Conservation (phyloP, 2,113 vertebrate species). For the Centrocercus urophasianus region DNA sequence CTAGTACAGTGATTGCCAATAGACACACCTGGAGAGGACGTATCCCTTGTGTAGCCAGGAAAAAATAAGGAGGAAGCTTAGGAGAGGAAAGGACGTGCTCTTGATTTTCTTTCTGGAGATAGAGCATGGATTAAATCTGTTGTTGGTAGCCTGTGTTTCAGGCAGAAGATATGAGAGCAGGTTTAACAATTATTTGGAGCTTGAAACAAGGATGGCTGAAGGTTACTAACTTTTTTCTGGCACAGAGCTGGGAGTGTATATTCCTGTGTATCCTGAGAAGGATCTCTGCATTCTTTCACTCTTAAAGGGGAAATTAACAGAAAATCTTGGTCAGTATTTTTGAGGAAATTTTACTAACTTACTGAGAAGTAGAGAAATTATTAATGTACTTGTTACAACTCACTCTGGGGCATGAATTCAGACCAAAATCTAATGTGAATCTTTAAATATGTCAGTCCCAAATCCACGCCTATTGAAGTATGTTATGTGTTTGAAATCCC, state of each 20-base stretch:
- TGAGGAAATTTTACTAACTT: neutral
- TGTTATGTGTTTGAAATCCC: neutral
- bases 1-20: neutral
- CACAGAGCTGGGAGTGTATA: accelerated
- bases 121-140: neutral
- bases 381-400: neutral
- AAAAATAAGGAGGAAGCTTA: accelerated
- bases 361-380: neutral
- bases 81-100: accelerated
- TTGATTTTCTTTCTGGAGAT: neutral
- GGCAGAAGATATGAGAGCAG: neutral
- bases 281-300: accelerated
- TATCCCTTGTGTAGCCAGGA: neutral
- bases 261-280: neutral
- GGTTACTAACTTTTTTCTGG: neutral
- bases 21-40: neutral
- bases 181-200: neutral
- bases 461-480: neutral
- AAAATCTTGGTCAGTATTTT: neutral
- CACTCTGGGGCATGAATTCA: neutral
- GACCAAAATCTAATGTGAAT: neutral
- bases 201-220: neutral
- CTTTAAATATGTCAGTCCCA: neutral
- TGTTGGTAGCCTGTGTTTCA: accelerated
- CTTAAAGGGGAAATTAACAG: neutral